phyloP scores from a whole-genome alignment of 1,140 invertebrate species.

The Nephotettix cincticeps region DNA sequence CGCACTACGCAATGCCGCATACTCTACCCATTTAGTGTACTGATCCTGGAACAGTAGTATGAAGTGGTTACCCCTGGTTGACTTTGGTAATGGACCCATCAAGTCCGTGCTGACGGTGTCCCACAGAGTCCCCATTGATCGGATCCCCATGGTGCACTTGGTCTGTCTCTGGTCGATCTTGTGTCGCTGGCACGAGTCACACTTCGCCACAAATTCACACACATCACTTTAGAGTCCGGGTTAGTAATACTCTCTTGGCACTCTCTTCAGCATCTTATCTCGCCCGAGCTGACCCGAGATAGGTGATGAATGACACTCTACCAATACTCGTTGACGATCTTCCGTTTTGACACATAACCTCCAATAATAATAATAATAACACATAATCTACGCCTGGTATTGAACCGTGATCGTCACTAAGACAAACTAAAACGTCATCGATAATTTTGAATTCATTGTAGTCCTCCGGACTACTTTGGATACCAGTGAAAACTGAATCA shows the following conservation, averaged over 20 bases:
- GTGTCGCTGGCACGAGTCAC: constrained; percentile 39
- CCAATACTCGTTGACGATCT: constrained; percentile 32
- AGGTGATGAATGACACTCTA: constrained; percentile 38
- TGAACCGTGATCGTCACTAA: not conserved
- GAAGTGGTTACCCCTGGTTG: no score
- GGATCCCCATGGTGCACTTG: no score
- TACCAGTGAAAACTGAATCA: not conserved
- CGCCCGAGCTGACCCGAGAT: constrained; percentile 38
- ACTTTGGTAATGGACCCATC: no score
- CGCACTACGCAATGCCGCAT: no score
- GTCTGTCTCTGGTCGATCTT: constrained; percentile 42
- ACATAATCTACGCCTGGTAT: no score
- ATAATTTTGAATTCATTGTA: not conserved
- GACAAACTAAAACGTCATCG: not conserved
- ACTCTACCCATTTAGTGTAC: no score
- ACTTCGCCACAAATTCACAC: constrained; percentile 33
- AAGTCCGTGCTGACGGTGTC: no score
- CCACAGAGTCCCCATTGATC: no score
- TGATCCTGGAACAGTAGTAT: no score
- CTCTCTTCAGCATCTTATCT: constrained; percentile 38
- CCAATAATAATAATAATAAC: constrained; percentile 33
- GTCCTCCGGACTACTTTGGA: not conserved
- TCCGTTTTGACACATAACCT: constrained; percentile 39
- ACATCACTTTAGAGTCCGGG: constrained; percentile 40
- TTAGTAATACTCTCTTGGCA: constrained; percentile 40